Base-by-base conservation (phyloP, 1,140 invertebrate species). In the Magallana ariakensis region DNA sequence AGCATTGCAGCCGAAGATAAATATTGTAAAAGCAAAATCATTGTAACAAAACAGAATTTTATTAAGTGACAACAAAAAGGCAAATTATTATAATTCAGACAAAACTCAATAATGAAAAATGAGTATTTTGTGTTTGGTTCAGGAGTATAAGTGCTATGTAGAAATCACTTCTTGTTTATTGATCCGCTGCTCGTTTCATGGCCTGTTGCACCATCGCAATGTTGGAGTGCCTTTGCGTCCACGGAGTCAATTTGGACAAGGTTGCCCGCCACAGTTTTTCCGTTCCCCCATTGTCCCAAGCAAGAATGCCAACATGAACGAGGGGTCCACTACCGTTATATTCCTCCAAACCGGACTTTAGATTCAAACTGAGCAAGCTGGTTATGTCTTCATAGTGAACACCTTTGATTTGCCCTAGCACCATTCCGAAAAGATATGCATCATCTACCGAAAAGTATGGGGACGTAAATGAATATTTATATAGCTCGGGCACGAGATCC, bases 181-280 rank as follows among this genome's bases (percentile, higher is more conserved):
- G 19, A 33, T 22, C 66, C 66, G 22, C 22, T 11, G 66, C 66
- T 57, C 57, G 57, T 16, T 19, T 85, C 54, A 75, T 75, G 11
- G 22, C 66, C 66, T 75, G 10, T 26, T 75, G 66, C 5, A 81
- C 80, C 11, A 60, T 62, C 33, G 58, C 75, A 46, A 86, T 81
- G 54, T 86, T 86, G 16, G 81, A 80, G 89, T 96, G 95, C 8
- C 93, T 94, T 1, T 95, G 93, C 0, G 96, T 96, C 97, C 97
- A 99, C 89, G 96, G 95, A 1, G 92, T 93, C 11, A 94, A 80
- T 87, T 94, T 92, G 16, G 83, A 84, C 70, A 92, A 92, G 11
- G 87, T 88, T 70, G 93, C 46, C 16, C n/a, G 19, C 87, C 87
- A 87, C n/a, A 87, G 55, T 60, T 58, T 85, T 54, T 85, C 83